phyloP scores from a whole-genome alignment of 2,113 vertebrate genomes.

The Dendrocopos noguchii region DNA sequence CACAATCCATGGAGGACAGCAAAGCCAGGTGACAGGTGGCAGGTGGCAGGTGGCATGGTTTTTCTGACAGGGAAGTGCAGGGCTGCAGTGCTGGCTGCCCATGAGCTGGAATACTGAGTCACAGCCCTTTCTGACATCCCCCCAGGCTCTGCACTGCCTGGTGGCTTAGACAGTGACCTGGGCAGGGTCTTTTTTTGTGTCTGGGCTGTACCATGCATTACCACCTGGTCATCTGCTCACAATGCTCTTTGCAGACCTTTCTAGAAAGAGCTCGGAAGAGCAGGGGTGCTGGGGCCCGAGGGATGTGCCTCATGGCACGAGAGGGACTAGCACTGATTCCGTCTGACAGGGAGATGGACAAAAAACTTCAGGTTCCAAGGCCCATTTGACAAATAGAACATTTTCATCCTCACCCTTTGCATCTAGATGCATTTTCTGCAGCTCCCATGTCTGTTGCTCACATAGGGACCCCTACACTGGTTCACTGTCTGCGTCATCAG shows the following conservation, averaged over 20 bases:
- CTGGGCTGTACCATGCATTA: background rate
- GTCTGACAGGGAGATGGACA: fast-evolving
- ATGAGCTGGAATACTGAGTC: background rate
- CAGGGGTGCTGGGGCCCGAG: background rate
- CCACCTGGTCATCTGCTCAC: background rate
- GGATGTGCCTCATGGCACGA: background rate
- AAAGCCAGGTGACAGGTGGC: background rate
- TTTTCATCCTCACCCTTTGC: background rate
- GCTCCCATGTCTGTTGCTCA: background rate
- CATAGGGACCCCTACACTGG: background rate
- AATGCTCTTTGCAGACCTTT: background rate
- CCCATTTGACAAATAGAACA: background rate
- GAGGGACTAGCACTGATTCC: background rate
- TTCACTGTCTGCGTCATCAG: background rate
- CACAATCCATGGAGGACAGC: background rate
- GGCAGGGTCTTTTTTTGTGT: background rate
- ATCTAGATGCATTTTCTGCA: background rate
- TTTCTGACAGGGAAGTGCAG: background rate
- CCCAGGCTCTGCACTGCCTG: background rate
- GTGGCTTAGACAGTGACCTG: background rate
- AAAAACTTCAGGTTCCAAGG: background rate
- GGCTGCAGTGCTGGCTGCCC: background rate
- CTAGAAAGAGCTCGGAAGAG: background rate
- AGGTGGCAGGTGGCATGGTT: background rate
- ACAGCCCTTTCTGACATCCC: too few relatives aligned